Evolutionary conservation across 2,888 invertebrate species (phyloP), one percentile per base, ranked within the genome.

Genomic region (Camptogramma bilineatum): DNA sequence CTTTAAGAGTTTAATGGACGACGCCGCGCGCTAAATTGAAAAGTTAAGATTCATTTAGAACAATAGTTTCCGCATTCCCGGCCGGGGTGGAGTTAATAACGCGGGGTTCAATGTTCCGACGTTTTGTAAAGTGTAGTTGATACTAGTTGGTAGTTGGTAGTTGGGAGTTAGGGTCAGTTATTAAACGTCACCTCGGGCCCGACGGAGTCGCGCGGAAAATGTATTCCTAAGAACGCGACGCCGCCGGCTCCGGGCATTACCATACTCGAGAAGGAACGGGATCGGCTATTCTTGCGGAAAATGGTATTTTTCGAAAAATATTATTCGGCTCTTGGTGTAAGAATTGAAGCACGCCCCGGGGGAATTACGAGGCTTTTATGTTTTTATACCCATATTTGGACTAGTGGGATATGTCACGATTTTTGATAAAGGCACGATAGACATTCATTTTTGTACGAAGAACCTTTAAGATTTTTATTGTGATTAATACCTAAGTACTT

Each of bases 31-130:
- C 74, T 71, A 63, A 68, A 77, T 76, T 77, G 73, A 74, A 79
- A 77, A 79, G 77, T 79, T 79, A 75, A 73, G 59, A 73, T 77
- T 77, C 66, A 71, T 75, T 66, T 68, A 73, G 71, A 73, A 72
- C 73, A 75, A 78, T 76, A 71, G 72, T 70, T 56, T 53, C 64
- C 52, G 31, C 19, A 42, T 42, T 21, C 44, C 51, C 44, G 39
- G 47, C 42, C 39, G 50, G 50, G 13, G 47, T 8, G 34, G 13
- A 47, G 8, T 34, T 55, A 21, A 54, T 52, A 62, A 47, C 53
- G n/a, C 68, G 67, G 71, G 63, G 74, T 74, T 66, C 52, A 66
- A 67, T 62, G 66, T 53, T 60, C 52, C 53, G 50, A 18, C 58
- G 70, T 71, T 76, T 65, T 69, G 69, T 70, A 58, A 69, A 69